Evolutionary conservation across 2,888 invertebrate species (phyloP), one percentile per base, ranked within the genome.

Genomic region (Hyles lineata): DNA sequence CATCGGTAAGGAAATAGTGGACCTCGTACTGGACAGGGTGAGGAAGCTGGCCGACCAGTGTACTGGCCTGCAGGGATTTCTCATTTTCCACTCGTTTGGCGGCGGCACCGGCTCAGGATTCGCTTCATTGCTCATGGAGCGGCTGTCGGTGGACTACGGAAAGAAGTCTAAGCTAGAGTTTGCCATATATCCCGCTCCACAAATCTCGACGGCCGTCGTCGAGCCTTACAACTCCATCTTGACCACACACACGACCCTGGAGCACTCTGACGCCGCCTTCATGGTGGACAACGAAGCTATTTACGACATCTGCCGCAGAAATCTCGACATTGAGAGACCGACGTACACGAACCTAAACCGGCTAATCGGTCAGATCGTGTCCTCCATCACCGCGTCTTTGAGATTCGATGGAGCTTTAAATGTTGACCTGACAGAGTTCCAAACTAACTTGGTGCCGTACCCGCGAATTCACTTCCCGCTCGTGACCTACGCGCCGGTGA

Each of bases 201-300:
- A 97, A 89, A 97, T 98, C 32, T 97, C 97, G 35, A 98, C 98
- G 0, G 97, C 98, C 43, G 97, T 98, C 43, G 99, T 99, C 35
- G 99, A 99, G 89, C 99, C 99, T 0, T 99, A 99, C 96, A 99
- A 99, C 93, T 98, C 98, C 0, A 98, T 99, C 82, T 95, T 99
- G 83, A 98, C 98, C 78, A 99, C 99, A 55, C 99, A 99, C 92
- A 99, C 99, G 32, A 99, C 99, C 35, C 91, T 97, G 83, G 98
- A 98, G 91, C 98, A 98, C 89, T 98, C 98, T 0, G 98, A 98
- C 91, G 98, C 98, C 86, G 98, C 98, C 55, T 99, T 99, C 92
- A 98, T 99, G 98, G 98, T 97, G 67, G 98, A 98, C 89, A 98
- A 98, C 86, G 97, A 98, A 92, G 98, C 98, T 70, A 98, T 98